phyloP scores from a whole-genome alignment of 2,888 invertebrate species.

The Cartodere bifasciata region DNA sequence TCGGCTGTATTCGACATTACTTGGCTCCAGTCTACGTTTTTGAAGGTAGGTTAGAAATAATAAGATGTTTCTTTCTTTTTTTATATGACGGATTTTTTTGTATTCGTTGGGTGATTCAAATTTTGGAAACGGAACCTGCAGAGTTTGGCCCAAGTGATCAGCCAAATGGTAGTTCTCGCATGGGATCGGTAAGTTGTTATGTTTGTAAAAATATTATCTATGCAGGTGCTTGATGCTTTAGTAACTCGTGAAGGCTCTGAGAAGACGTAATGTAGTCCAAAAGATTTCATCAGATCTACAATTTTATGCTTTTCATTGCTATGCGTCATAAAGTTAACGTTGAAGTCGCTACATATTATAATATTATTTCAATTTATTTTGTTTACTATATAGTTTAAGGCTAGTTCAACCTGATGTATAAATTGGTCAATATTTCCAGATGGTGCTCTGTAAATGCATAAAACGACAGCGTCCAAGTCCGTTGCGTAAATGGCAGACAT shows the following conservation, averaged over 20 bases:
- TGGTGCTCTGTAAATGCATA: constrained; percentile 4
- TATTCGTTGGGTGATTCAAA: constrained; percentile 1
- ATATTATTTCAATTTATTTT: no score
- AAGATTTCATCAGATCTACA: background rate
- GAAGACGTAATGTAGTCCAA: constrained; percentile 1
- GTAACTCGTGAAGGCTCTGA: constrained; percentile 2
- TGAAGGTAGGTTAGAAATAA: background rate
- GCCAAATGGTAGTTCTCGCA: constrained; percentile 5
- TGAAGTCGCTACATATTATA: background rate
- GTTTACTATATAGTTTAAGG: no score
- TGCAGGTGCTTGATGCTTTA: constrained; percentile 1
- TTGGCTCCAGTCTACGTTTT: background rate
- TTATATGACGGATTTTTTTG: background rate
- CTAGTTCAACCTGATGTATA: no score
- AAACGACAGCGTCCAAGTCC: background rate
- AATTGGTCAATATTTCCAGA: background rate
- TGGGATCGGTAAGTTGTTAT: background rate
- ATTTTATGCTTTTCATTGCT: background rate
- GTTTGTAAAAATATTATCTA: constrained; percentile 4
- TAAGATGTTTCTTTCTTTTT: background rate
- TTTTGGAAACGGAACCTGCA: background rate
- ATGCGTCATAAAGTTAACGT: background rate
- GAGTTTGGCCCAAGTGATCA: constrained; percentile 3
- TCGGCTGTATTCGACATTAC: background rate
- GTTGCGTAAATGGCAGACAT: constrained; percentile 2